Base-by-base conservation (phyloP, 2,888 invertebrate genomes). In the Sminthurinus aureus region DNA sequence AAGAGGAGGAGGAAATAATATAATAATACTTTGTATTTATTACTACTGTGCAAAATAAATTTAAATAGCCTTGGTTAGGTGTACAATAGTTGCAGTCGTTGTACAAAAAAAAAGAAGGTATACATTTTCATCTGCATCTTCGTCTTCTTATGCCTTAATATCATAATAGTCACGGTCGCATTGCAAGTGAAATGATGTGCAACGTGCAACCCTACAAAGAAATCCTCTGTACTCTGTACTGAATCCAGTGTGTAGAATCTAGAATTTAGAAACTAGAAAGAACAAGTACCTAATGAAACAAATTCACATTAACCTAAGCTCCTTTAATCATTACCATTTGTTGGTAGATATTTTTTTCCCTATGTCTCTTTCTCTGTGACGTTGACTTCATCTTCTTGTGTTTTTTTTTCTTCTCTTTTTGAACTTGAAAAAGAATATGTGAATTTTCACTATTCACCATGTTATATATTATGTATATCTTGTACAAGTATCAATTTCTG, bases 301-400 rank as follows among this genome's bases (percentile, higher is more conserved):
- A 58, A 58, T 58, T 58, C 58, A 58, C 58, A 58, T 58, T 58
- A 58, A 18, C 58, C 18, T 58, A 15, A 15, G 24, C 64, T 22
- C 22, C 24, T 78, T 78, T 78, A 78, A 66, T 78, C 78, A 66
- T 78, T 78, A 78, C 66, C 66, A 64, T 15, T 78, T 78, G 77
- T 52, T 26, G 66, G 11, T 38, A 6, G 38, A 22, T 4, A n/a
- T 38, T 51, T 38, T 38, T 11, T 78, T 78, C 24, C 38, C 24
- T 8, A n/a, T 74, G 24, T 77, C 38, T 76, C 38, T 38, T 58
- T 58, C 20, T 58, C 26, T 58, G 13, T 18, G 13, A 58, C 58
- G 15, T 58, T 58, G 38, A 38, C 4, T 58, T 58, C 58, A 15
- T 38, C 64, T 66, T 20, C 64, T 76, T 50, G n/a, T n/a, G n/a